Base-by-base conservation (phyloP, 2,797 vertebrate species). In the Cirrhinus mrigala region DNA sequence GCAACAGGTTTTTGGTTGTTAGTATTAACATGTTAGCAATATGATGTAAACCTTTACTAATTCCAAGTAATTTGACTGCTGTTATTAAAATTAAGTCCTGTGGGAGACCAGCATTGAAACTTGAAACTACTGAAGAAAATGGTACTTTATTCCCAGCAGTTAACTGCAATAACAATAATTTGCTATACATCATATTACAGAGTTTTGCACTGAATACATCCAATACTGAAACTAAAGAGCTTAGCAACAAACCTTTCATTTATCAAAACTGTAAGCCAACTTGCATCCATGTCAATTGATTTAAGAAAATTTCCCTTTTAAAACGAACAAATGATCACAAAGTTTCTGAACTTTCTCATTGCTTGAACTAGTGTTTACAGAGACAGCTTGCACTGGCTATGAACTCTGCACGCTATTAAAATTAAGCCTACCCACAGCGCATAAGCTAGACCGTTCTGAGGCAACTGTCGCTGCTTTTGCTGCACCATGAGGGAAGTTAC, bases 321-420 rank as follows among this genome's bases (percentile, higher is more conserved):
- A 74, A 64, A 50, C 2, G 18, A 71, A 29, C 2, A 46, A 81
- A 60, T 29, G 0, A 48, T 73, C 68, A 24, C 27, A 9, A 75
- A 24, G 64, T 66, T 5, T 69, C 82, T n/a, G 70, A 64, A 76
- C 8, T 64, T 54, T 79, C 24, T 60, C 18, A n/a, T 33, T 29
- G 37, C 64, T 78, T 58, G 20, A 70, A 68, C 24, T 22, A 22
- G 48, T 74, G 83, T 84, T 84, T 71, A 33, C 54, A 79, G 37
- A 50, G 50, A 79, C 33, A 70, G 48, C 75, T 70, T 50, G 69
- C 78, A 52, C 60, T 78, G 50, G 71, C 11, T 52, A 54, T 84
- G 76, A 81, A 62, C 78, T 69, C 52, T 18, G n/a, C n/a, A 48
- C 1, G 33, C 75, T 60, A 84, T 84, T 84, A 50, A 84, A 79